phyloP scores from a whole-genome alignment of 2,797 vertebrate genomes.

The Sebastes kiyomatsui region DNA sequence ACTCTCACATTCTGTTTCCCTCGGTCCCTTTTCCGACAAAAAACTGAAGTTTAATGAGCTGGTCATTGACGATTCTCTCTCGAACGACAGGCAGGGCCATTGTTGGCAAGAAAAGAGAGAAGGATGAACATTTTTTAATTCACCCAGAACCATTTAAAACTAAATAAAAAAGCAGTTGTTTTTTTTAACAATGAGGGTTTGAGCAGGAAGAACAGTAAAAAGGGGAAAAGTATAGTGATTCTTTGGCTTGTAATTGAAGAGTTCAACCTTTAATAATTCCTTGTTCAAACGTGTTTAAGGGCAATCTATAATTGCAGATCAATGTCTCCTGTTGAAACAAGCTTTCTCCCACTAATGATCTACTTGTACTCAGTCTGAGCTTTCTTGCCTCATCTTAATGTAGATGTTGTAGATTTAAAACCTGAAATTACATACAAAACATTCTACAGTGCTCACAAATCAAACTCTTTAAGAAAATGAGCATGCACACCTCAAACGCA shows the following conservation, averaged over 20 bases:
- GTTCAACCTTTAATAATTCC: background rate
- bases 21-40: background rate
- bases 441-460: background rate
- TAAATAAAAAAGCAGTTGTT: background rate
- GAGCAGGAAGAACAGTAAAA: background rate
- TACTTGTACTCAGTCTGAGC: background rate
- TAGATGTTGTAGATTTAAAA: background rate
- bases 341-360: background rate
- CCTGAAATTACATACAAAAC: background rate
- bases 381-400: background rate
- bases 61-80: background rate
- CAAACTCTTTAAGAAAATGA: background rate
- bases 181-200: background rate
- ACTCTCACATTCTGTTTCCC: background rate
- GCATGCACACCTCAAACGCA: background rate
- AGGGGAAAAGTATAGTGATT: background rate
- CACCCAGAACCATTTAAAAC: background rate
- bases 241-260: background rate
- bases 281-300: background rate
- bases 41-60: background rate
- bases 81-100: background rate
- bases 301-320: background rate
- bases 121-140: background rate
- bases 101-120: background rate
- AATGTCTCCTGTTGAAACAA: background rate